Evolutionary conservation across 1,140 invertebrate species (phyloP).

Genomic region (Penaeus chinensis): DNA sequence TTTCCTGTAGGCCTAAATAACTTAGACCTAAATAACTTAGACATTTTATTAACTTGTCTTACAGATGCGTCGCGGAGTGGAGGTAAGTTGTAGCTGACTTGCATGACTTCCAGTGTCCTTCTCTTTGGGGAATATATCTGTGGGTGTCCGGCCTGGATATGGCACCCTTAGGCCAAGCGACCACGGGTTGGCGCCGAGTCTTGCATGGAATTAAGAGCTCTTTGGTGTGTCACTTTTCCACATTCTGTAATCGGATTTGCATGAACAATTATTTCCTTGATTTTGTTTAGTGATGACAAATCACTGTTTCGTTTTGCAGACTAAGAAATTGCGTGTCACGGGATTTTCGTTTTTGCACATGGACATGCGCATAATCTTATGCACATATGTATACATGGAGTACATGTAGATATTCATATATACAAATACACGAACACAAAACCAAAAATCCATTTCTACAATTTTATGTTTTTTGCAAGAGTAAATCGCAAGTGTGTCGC

Average conservation of each 20-base stretch:
- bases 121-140: not conserved
- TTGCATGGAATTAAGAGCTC: no score
- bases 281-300: no score
- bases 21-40: not conserved
- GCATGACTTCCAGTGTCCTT: constrained; percentile 3
- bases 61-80: constrained; percentile 6
- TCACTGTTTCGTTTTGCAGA: no score
- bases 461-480: not conserved
- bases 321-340: no score
- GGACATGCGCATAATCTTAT: not conserved
- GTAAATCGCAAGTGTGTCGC: not conserved
- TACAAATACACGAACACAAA: not conserved
- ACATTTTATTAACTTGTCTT: not conserved
- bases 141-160: no score
- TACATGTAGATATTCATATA: not conserved
- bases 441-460: not conserved
- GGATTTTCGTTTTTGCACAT: not conserved
- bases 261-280: no score
- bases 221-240: no score
- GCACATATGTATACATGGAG: not conserved
- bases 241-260: no score
- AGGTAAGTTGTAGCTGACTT: not conserved
- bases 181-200: no score
- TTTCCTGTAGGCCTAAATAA: not conserved
- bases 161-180: no score